phyloP scores from a whole-genome alignment of 2,888 invertebrate species.

The Drosophila colorata region DNA sequence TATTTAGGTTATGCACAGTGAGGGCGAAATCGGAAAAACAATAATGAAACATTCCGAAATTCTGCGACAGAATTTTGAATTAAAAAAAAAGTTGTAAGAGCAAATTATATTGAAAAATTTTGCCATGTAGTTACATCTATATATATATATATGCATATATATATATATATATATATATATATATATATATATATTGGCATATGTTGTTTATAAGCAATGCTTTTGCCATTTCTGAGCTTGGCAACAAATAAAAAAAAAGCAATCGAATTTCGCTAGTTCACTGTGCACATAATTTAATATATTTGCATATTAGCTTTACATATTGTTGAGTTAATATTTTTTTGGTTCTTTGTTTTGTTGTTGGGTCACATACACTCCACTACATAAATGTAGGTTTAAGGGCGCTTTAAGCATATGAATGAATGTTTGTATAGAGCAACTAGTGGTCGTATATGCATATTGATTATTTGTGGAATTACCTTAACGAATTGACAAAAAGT shows the following conservation, averaged over 20 bases:
- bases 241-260: neutral
- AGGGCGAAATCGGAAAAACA: conserved; percentile 12
- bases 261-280: conserved; percentile 25
- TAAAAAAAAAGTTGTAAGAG: neutral
- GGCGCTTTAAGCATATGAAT: conserved; percentile 49
- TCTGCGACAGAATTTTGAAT: neutral
- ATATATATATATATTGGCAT: conserved; percentile 5
- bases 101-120: neutral
- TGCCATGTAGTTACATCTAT: too few species aligned
- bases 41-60: too few species aligned
- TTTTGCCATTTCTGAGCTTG: too few species aligned
- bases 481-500: conserved; percentile 21
- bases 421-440: conserved; percentile 40
- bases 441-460: conserved; percentile 55
- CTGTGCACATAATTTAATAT: conserved; percentile 52
- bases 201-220: conserved; percentile 5
- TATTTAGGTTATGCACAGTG: conserved; percentile 66
- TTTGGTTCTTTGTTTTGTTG: conserved; percentile 10
- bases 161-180: neutral
- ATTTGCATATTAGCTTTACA: conserved; percentile 37
- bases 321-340: conserved; percentile 15
- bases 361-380: conserved; percentile 62
- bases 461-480: conserved; percentile 35
- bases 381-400: conserved; percentile 49
- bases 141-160: neutral